Base-by-base conservation (phyloP, 2,113 vertebrate genomes). In the Coptodon rendalli region DNA sequence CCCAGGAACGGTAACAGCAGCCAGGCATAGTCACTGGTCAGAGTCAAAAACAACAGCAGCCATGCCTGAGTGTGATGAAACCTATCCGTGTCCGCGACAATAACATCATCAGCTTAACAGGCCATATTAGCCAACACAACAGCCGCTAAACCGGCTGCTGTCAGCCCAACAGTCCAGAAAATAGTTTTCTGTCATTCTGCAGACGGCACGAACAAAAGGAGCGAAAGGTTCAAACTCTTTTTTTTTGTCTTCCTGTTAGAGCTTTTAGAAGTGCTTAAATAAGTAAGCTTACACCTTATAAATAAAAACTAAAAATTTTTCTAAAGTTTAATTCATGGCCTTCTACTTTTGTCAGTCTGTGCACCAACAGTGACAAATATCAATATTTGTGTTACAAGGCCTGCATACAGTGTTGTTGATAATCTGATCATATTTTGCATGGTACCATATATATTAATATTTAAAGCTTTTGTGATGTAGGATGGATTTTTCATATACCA, bases 11-110 rank as follows among this genome's bases (percentile, higher is more conserved):
- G 85, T 6, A 59, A 91, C 87, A 89, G 88, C 78, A 93, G 91
- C 36, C 90, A 76, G 11, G 59, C 73, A 85, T 66, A 24, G 86
- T 91, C 87, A 85, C 66, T 89, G 92, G 59, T 87, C 85, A 54
- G 38, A 14, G 83, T 87, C 80, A 89, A 89, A 91, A 92, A 93
- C 95, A 91, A 89, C 93, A 95, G 91, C 94, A 93, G 93, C 16
- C 52, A 61, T 66, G 94, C 90, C 92, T 91, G 73, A 82, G 81
- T 83, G 50, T 85, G 88, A 84, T 86, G 92, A 89, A 87, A 66
- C 56, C 48, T 38, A 88, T 91, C 89, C 66, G 59, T 86, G 63
- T 86, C 90, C 14, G 34, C 2, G 5, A 88, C 89, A 84, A 89
- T 53, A 84, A 83, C 59, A 83, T 73, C 84, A 90, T 86, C 82